These are phyloP conservation scores for Coranthus polyacanthus DNA, from an alignment of 2,797 vertebrate species.

Conservation along the genomic window DNA sequence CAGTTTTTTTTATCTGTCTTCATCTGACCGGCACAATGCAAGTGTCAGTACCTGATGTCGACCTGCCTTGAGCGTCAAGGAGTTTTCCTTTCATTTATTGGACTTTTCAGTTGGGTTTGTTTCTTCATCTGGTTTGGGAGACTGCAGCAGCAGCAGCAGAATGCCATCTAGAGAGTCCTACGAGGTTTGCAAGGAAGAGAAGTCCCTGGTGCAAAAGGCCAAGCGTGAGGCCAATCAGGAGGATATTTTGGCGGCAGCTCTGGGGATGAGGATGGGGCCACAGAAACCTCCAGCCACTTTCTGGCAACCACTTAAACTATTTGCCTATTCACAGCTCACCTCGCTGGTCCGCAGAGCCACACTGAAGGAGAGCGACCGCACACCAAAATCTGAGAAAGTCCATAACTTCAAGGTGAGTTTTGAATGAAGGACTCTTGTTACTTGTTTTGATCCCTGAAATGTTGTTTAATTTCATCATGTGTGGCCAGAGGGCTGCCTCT, in stretches of 20 bases:
- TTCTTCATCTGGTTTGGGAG: conserved; percentile 38
- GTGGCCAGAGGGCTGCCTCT: conserved; percentile 53
- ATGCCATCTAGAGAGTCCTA: conserved; percentile 96
- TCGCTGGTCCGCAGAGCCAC: conserved; percentile 98
- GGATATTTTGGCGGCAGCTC: conserved; percentile 92
- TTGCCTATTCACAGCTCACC: conserved; percentile 99
- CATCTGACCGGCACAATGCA: conserved; percentile 65
- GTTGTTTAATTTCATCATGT: conserved; percentile 59
- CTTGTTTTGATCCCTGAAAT: conserved; percentile 24
- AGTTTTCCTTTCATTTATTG: conserved; percentile 52
- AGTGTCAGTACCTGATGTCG: conserved; percentile 60
- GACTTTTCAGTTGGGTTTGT: conserved; percentile 49
- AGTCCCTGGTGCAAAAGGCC: conserved; percentile 89
- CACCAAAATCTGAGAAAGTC: conserved; percentile 94
- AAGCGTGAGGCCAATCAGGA: conserved; percentile 92
- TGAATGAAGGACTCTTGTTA: conserved; percentile 4
- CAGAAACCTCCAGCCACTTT: conserved; percentile 94
- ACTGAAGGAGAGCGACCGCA: conserved; percentile 94
- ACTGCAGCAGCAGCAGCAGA: conserved; percentile 58
- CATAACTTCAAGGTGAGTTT: conserved; percentile 99
- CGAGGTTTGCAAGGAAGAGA: conserved; percentile 85
- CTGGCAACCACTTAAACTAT: conserved; percentile 99
- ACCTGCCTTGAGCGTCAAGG: conserved; percentile 69
- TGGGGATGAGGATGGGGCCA: conserved; percentile 96
- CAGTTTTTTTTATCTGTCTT: conserved; percentile 3